These are phyloP conservation scores for Equus quagga DNA, from an alignment of 2,113 vertebrate species.

Conservation along the genomic window DNA sequence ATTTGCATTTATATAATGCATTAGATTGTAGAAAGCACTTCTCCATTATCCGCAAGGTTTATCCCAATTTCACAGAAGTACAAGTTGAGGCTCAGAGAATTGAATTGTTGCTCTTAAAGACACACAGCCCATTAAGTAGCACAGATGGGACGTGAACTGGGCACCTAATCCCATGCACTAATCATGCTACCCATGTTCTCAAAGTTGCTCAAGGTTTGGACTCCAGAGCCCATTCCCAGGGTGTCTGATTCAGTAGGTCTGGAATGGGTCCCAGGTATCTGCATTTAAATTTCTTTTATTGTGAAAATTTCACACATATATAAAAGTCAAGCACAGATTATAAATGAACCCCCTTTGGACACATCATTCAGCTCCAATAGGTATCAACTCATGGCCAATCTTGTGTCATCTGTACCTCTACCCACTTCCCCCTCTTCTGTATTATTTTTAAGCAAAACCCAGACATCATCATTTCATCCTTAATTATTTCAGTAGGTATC, in stretches of 20 bases:
- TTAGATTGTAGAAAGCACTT: background rate
- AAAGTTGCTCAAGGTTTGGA: background rate
- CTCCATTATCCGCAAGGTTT: background rate
- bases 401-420: background rate
- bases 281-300: background rate
- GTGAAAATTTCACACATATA: background rate
- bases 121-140: background rate
- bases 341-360: background rate
- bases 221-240: background rate
- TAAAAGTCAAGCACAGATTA: background rate
- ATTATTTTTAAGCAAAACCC: conserved; percentile 4
- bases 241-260: background rate
- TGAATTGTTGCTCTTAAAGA: background rate
- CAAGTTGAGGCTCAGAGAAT: background rate
- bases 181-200: background rate
- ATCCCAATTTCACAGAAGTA: background rate
- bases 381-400: background rate
- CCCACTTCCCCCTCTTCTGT: background rate
- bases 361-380: background rate
- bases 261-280: background rate
- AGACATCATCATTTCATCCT: background rate
- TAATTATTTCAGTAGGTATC: background rate
- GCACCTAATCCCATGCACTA: background rate
- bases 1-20: background rate
- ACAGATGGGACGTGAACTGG: background rate